These are phyloP conservation scores for Mola mola DNA, from an alignment of 2,113 vertebrate species.

Conservation along the genomic window DNA sequence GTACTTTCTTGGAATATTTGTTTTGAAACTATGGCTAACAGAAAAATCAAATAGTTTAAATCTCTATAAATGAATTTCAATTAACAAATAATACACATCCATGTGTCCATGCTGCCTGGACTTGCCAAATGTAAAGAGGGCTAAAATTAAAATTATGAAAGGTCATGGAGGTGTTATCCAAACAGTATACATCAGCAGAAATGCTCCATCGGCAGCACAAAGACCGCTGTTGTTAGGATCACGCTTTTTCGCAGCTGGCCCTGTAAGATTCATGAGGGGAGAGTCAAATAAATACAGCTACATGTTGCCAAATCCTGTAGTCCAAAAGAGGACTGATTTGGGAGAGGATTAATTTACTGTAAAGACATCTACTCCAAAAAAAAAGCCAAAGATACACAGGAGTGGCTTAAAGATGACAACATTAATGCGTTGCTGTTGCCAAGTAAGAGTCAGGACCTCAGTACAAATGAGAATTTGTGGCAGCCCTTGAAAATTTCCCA, in stretches of 20 bases:
- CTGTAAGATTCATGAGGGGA: background rate
- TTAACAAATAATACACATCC: no score
- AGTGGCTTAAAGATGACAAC: background rate
- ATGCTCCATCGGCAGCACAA: background rate
- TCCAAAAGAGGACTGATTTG: background rate
- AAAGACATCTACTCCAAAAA: background rate
- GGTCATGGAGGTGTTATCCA: background rate
- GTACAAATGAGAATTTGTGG: conserved; percentile 8
- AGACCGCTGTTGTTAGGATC: background rate
- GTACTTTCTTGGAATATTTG: background rate
- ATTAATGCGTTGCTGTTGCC: conserved; percentile 7
- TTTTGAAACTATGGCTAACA: no score
- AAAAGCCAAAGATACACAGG: conserved; percentile 8
- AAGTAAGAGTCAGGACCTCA: conserved; percentile 14
- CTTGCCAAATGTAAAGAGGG: no score
- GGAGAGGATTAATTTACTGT: background rate
- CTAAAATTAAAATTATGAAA: no score
- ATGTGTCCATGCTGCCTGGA: no score
- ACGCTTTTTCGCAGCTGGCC: background rate
- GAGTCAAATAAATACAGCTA: conserved; percentile 2
- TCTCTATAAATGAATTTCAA: no score
- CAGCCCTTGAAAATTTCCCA: conserved; percentile 1
- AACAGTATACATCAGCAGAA: conserved; percentile 5
- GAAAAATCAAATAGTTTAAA: no score
- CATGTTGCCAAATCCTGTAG: background rate